Evolutionary conservation across 1,140 invertebrate species (phyloP).

Genomic region (Zaprionus tsacasi): DNA sequence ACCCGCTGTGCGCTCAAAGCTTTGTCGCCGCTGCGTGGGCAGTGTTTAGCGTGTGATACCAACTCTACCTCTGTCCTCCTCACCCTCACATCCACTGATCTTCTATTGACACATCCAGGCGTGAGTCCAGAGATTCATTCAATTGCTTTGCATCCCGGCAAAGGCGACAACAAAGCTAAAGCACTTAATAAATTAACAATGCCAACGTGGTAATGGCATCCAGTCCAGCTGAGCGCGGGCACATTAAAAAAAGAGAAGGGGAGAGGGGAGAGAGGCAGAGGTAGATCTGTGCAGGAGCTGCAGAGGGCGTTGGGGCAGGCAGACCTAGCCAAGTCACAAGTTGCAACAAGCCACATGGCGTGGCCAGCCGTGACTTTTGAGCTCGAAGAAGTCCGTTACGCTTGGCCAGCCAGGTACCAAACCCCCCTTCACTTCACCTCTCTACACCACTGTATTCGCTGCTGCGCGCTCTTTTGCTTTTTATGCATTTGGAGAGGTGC

Average conservation of each 20-base stretch:
- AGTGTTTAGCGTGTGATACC: conserved; percentile 49
- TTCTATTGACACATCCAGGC: conserved; percentile 48
- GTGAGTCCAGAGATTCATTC: conserved; percentile 28
- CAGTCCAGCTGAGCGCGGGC: conserved; percentile 40
- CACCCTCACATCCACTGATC: too few relatives aligned
- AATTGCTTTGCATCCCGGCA: conserved; percentile 55
- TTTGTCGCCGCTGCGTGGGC: conserved; percentile 64
- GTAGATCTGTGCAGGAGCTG: too few relatives aligned
- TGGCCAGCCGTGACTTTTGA: conserved; percentile 70
- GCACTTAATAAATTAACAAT: conserved; percentile 82
- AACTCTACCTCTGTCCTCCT: too few relatives aligned
- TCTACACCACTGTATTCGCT: not conserved
- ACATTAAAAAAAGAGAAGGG: conserved; percentile 25
- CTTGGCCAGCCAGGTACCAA: conserved; percentile 39
- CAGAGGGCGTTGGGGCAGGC: not conserved
- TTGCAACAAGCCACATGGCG: conserved; percentile 20
- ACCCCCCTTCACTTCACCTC: too few relatives aligned
- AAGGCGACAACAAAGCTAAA: conserved; percentile 78
- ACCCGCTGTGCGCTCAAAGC: conserved; percentile 47
- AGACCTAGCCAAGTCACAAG: conserved; percentile 12
- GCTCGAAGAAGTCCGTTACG: conserved; percentile 75
- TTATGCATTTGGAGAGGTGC: conserved; percentile 83
- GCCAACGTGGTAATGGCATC: conserved; percentile 68
- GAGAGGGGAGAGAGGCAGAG: not conserved
- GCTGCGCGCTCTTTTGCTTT: conserved; percentile 70